Conservation (phyloP, 2,888 invertebrate species). For the Odontocolon sp. region DNA sequence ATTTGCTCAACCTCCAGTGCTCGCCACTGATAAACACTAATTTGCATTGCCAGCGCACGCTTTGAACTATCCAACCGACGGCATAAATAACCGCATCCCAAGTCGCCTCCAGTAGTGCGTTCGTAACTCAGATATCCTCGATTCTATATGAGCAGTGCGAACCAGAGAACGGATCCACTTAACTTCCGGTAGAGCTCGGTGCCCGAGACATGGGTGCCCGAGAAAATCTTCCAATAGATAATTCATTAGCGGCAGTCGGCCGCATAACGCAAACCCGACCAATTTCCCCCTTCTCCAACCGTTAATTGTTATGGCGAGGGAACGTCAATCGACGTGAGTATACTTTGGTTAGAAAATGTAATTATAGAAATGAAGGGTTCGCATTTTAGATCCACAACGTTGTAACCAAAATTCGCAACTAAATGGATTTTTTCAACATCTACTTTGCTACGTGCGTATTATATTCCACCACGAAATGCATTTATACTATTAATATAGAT, state of each 20-base stretch:
- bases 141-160: slow-evolving; percentile 16
- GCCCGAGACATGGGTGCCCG: neutral
- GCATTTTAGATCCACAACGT: no score
- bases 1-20: slow-evolving; percentile 55
- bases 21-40: slow-evolving; percentile 69
- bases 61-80: slow-evolving; percentile 62
- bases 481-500: slow-evolving; percentile 16
- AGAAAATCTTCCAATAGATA: slow-evolving; percentile 48
- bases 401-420: neutral
- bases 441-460: neutral
- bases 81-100: slow-evolving; percentile 62
- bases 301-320: neutral
- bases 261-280: slow-evolving; percentile 23
- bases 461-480: slow-evolving; percentile 21
- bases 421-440: neutral
- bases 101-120: slow-evolving; percentile 29
- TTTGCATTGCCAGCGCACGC: slow-evolving; percentile 67
- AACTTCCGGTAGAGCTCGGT: neutral
- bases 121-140: slow-evolving; percentile 10
- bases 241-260: slow-evolving; percentile 45
- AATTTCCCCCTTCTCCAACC: neutral
- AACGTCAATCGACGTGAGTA: neutral
- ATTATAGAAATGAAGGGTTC: neutral
- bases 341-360: slow-evolving; percentile 11
- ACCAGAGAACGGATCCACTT: neutral